Base-by-base conservation (phyloP, 2,888 invertebrate species). In the Lasioglossum pauxillum region DNA sequence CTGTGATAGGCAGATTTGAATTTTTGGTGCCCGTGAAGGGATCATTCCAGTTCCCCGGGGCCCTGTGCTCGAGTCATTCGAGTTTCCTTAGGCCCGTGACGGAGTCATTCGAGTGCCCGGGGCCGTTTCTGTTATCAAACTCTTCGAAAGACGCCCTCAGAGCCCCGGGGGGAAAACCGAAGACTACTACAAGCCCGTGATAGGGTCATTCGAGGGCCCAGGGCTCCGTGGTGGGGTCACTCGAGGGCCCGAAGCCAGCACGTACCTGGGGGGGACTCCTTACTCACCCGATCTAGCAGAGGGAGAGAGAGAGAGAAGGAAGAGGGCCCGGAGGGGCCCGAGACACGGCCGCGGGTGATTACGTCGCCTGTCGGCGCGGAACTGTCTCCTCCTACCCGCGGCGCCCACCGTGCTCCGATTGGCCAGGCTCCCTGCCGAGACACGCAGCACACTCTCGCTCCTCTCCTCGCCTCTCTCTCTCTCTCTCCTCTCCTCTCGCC, bases 301-400 rank as follows among this genome's bases (percentile, higher is more conserved):
- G 16, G 16, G 16, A 46, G 46, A 44, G 44, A 12, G 44, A 74
- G 82, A 82, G 80, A 86, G 90, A 87, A 72, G 86, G 89, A 88
- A 85, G 82, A 87, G 78, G 83, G 83, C 88, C 90, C 88, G 90
- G 91, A 91, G 91, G 90, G 90, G 90, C 89, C 91, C 90, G 91
- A 90, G 89, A 93, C 92, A 93, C 93, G 91, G 93, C 94, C 93
- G 93, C 94, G 94, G 94, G 94, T 94, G 94, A 94, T 94, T 94
- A 94, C 94, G 94, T 94, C 94, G 94, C 90, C 92, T 93, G 94
- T 94, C 94, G 94, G 94, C 94, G 94, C 93, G 94, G 94, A 94
- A 94, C 94, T 94, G 94, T 94, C 94, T 94, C 94, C 94, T 94
- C 94, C 94, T 94, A 94, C 93, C 94, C 93, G 92, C 92, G 94